Percentiles rank a stretch among this genome's conserved stretches.
These are phyloP conservation scores for Gyps fulvus DNA, from an alignment of 2,113 vertebrate genomes.

Conservation along the genomic window DNA sequence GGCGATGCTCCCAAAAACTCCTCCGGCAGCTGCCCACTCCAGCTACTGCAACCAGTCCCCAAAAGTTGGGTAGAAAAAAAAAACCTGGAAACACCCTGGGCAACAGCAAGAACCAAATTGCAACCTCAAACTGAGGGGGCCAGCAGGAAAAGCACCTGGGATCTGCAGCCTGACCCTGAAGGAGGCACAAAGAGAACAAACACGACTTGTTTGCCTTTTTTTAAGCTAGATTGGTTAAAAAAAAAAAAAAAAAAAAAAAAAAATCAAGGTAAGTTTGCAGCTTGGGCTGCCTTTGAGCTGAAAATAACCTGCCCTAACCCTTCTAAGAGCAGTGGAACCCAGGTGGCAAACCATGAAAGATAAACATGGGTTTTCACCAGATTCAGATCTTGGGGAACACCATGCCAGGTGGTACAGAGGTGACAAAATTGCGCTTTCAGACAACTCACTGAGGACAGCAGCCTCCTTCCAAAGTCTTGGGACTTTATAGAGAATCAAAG, in stretches of 20 bases:
- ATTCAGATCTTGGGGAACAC: not conserved
- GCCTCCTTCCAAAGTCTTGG: not conserved
- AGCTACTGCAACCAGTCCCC: not conserved
- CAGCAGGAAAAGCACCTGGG: not conserved
- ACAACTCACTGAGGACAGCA: not conserved
- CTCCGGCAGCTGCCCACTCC: not conserved
- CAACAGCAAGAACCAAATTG: not conserved
- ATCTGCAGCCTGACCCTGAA: not conserved
- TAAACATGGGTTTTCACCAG: not conserved
- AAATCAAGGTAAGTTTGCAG: accelerated
- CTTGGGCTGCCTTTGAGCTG: not conserved
- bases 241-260: not conserved
- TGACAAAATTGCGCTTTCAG: not conserved
- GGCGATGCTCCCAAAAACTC: not conserved
- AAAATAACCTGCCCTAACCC: not conserved
- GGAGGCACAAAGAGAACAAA: not conserved
- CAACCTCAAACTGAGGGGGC: not conserved
- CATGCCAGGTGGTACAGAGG: not conserved
- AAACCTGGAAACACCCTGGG: not conserved
- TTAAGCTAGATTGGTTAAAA: not conserved
- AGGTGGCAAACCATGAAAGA: not conserved
- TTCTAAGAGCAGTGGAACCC: not conserved
- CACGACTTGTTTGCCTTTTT: not conserved
- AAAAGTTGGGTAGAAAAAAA: not conserved
- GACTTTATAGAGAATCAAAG: not conserved